Evolutionary conservation across 2,797 vertebrate genomes (phyloP).

Genomic region (Manis javanica): DNA sequence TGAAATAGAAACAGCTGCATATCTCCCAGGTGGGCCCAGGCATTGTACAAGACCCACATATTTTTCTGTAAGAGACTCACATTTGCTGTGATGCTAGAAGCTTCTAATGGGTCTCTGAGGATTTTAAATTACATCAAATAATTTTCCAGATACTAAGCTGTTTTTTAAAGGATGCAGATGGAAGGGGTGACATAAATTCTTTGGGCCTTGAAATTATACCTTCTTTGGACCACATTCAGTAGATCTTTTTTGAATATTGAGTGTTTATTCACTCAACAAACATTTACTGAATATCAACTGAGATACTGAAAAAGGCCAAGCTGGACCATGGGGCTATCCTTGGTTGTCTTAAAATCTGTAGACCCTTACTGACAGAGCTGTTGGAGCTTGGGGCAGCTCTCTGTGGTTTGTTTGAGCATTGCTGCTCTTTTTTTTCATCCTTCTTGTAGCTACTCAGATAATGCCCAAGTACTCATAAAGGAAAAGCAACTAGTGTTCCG

Average conservation of each 20-base stretch:
- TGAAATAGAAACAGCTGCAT: constrained; percentile 59
- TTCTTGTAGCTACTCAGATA: constrained; percentile 12
- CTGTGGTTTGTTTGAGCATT: constrained; percentile 31
- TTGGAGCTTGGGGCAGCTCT: not conserved
- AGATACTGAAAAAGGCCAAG: too few species aligned
- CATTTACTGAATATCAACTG: constrained; percentile 23
- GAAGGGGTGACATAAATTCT: constrained; percentile 19
- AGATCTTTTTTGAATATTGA: not conserved
- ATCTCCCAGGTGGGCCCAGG: constrained; percentile 53
- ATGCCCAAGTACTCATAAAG: not conserved
- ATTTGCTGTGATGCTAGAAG: constrained; percentile 69
- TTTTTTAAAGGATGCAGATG: constrained; percentile 51
- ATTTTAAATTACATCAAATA: constrained; percentile 74
- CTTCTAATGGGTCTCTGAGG: constrained; percentile 68
- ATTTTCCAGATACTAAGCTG: constrained; percentile 64
- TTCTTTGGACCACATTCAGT: constrained; percentile 23
- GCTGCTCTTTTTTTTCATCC: not conserved
- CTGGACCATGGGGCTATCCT: not conserved
- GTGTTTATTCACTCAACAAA: constrained; percentile 8
- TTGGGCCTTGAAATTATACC: constrained; percentile 30
- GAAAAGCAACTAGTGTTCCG: not conserved
- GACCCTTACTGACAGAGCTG: not conserved
- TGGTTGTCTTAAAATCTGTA: not conserved
- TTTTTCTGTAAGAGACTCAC: constrained; percentile 69
- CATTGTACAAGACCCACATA: constrained; percentile 61